These are phyloP conservation scores for Aphis gossypii DNA, from an alignment of 1,140 invertebrate species.

Conservation along the genomic window DNA sequence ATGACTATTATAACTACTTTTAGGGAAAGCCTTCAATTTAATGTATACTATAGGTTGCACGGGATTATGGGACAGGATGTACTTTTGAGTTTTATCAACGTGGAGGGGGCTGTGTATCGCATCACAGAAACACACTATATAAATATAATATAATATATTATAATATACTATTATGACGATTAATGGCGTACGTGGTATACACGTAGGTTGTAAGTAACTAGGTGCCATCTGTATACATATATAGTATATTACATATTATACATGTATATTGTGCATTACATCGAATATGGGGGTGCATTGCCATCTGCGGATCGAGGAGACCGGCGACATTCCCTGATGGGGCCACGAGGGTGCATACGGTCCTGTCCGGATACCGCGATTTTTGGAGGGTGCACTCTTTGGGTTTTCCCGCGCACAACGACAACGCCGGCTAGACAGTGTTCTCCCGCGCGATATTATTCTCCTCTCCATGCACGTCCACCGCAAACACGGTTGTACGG, in stretches of 20 bases:
- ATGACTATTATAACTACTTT: too few relatives aligned
- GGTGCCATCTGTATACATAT: not conserved
- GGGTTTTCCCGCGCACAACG: not conserved
- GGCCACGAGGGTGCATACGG: not conserved
- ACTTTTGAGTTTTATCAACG: not conserved
- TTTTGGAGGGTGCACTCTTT: not conserved
- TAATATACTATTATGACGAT: not conserved
- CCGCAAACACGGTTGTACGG: not conserved
- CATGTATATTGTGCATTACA: not conserved
- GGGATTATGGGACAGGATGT: not conserved
- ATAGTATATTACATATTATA: not conserved
- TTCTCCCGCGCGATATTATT: slow-evolving; percentile 14
- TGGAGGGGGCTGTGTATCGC: not conserved
- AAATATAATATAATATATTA: not conserved
- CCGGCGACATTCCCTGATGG: not conserved
- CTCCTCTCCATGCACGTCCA: slow-evolving; percentile 9
- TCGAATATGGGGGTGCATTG: not conserved
- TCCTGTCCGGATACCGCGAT: not conserved
- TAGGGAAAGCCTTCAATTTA: too few relatives aligned
- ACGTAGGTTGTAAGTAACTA: not conserved
- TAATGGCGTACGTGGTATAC: not conserved
- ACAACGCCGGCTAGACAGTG: not conserved
- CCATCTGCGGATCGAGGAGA: not conserved
- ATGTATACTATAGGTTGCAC: not conserved
- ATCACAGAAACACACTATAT: too few relatives aligned